phyloP scores from a whole-genome alignment of 1,140 invertebrate species.

The Triops longicaudatus region DNA sequence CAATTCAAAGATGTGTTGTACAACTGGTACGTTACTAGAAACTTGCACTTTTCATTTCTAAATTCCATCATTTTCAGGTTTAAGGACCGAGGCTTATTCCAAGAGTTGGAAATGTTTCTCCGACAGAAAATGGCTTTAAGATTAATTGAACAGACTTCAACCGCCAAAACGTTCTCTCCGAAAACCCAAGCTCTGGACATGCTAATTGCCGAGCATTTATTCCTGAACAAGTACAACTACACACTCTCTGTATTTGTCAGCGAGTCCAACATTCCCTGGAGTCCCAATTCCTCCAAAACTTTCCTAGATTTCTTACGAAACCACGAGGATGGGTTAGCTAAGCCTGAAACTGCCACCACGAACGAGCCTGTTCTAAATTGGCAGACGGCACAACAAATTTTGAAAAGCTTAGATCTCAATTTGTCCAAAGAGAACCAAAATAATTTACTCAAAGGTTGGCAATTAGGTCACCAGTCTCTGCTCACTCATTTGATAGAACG shows the following conservation, averaged over 20 bases:
- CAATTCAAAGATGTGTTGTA: neutral
- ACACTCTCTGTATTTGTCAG: slow-evolving; percentile 24
- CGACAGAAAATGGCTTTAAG: slow-evolving; percentile 20
- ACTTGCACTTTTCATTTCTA: neutral
- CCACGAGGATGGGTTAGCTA: neutral
- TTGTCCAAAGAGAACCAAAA: neutral
- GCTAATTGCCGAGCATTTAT: slow-evolving; percentile 21
- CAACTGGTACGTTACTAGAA: neutral
- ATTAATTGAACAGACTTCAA: slow-evolving; percentile 21
- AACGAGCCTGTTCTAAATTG: neutral
- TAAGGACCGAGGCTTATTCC: slow-evolving; percentile 23
- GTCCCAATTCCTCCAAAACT: neutral
- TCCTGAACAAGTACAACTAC: slow-evolving; percentile 1
- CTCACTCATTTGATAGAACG: neutral
- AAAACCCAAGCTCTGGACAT: slow-evolving; percentile 21
- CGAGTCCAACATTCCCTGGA: slow-evolving; percentile 19
- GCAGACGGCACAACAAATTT: neutral
- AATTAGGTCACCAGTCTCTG: neutral
- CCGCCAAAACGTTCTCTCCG: slow-evolving; percentile 2
- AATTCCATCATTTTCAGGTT: slow-evolving; percentile 6
- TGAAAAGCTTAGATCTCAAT: neutral
- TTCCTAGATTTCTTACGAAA: slow-evolving; percentile 13
- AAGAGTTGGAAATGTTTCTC: slow-evolving; percentile 26
- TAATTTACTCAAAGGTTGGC: neutral
- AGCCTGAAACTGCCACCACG: neutral